phyloP scores from a whole-genome alignment of 2,888 invertebrate species.

The Cataglyphis rosenhaueri region DNA sequence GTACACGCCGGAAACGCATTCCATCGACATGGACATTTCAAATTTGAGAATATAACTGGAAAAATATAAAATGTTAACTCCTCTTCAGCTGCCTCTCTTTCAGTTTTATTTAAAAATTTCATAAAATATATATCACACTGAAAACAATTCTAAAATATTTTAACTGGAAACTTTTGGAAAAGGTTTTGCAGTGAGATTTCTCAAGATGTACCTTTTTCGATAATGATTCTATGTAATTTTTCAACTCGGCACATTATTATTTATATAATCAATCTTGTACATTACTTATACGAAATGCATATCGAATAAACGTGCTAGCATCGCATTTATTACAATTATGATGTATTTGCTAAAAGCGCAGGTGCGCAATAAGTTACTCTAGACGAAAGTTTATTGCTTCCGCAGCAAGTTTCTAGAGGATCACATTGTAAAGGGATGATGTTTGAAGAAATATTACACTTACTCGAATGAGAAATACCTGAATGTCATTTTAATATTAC shows the following conservation, averaged over 20 bases:
- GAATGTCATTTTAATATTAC: not conserved
- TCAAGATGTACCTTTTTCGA: not conserved
- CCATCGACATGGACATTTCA: constrained; percentile 34
- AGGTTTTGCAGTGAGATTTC: not conserved
- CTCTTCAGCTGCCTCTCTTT: constrained; percentile 11
- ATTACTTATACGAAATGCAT: constrained; percentile 2
- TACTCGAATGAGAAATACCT: constrained; percentile 40
- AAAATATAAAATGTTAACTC: constrained; percentile 39
- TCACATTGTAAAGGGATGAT: constrained; percentile 61
- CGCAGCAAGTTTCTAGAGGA: constrained; percentile 66
- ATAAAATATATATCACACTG: constrained; percentile 11
- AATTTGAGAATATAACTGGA: constrained; percentile 39
- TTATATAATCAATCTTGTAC: not conserved
- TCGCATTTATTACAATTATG: constrained; percentile 64
- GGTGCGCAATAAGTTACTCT: constrained; percentile 59
- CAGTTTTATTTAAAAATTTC: constrained; percentile 24
- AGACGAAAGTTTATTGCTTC: constrained; percentile 67
- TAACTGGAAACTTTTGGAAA: not conserved
- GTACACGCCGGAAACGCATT: constrained; percentile 25
- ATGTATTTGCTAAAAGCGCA: constrained; percentile 59
- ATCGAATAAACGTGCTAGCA: constrained; percentile 45
- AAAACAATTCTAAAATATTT: not conserved
- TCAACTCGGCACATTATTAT: not conserved
- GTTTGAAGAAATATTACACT: constrained; percentile 65
- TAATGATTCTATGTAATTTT: not conserved